Percentiles rank a stretch among this genome's conserved stretches.
These are phyloP conservation scores for Drosophila nikananu DNA, from an alignment of 1,140 invertebrate species.

Conservation along the genomic window DNA sequence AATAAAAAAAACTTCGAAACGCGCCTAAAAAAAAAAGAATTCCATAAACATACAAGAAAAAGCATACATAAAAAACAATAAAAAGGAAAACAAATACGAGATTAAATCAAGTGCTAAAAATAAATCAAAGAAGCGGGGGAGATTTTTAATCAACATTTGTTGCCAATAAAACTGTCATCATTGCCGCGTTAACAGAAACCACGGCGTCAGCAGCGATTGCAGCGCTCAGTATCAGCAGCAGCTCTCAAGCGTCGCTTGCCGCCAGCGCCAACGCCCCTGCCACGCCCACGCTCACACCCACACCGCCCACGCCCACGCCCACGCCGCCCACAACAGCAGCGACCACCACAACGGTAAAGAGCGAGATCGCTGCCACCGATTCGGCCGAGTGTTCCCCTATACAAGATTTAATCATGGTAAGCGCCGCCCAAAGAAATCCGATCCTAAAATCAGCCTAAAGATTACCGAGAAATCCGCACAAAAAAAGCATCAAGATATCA, in stretches of 20 bases:
- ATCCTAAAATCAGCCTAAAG: slow-evolving; percentile 27
- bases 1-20: slow-evolving; percentile 23
- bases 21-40: slow-evolving; percentile 26
- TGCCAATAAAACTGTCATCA: slow-evolving; percentile 84
- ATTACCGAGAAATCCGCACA: slow-evolving; percentile 49
- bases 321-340: slow-evolving; percentile 33
- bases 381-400: slow-evolving; percentile 78
- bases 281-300: slow-evolving; percentile 31
- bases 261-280: slow-evolving; percentile 33
- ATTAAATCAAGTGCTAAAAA: slow-evolving; percentile 33
- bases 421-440: slow-evolving; percentile 63
- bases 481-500: slow-evolving; percentile 24
- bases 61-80: slow-evolving; percentile 7
- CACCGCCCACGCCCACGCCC: slow-evolving; percentile 42
- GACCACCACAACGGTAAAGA: slow-evolving; percentile 60
- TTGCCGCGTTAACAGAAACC: slow-evolving; percentile 84
- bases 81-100: slow-evolving; percentile 1
- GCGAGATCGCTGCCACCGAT: slow-evolving; percentile 75
- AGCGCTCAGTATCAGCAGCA: slow-evolving; percentile 84
- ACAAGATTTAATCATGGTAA: slow-evolving; percentile 83
- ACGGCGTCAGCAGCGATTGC: slow-evolving; percentile 82
- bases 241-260: slow-evolving; percentile 79
- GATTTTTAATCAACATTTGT: slow-evolving; percentile 78
- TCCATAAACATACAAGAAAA: slow-evolving; percentile 10
- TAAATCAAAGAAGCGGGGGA: slow-evolving; percentile 35